phyloP scores from a whole-genome alignment of 2,113 vertebrate species.

The Calyptomena viridis region DNA sequence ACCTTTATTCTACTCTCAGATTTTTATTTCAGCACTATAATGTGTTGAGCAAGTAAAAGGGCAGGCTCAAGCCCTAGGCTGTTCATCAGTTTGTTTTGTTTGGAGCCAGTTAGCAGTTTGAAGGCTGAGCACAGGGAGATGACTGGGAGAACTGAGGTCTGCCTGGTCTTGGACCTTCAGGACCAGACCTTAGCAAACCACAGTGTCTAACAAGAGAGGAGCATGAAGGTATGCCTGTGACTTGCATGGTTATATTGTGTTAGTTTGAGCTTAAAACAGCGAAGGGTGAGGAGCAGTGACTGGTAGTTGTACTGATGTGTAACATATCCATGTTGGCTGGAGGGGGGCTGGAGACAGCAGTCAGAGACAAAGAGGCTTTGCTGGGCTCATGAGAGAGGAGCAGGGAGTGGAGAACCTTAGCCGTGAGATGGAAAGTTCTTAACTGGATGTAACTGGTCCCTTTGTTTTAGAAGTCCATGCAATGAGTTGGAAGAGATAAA shows the following conservation, averaged over 20 bases:
- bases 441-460: background rate
- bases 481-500: background rate
- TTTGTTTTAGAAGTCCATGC: background rate
- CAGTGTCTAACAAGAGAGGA: background rate
- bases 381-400: background rate
- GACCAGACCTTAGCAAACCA: background rate
- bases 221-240: background rate
- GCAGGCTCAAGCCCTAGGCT: background rate
- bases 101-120: background rate
- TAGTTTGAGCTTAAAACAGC: background rate
- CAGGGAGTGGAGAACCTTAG: background rate
- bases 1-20: background rate
- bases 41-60: background rate
- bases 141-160: background rate
- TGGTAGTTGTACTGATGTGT: background rate
- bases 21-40: background rate
- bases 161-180: background rate
- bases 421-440: background rate
- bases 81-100: background rate
- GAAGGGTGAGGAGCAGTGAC: background rate
- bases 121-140: background rate
- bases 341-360: background rate
- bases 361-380: background rate
- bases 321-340: accelerated
- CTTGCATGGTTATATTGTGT: background rate